Evolutionary conservation across 37 sponge, comb jelly and placozoan genomes (phyloP).

Genomic region (Ephydatia muelleri): DNA sequence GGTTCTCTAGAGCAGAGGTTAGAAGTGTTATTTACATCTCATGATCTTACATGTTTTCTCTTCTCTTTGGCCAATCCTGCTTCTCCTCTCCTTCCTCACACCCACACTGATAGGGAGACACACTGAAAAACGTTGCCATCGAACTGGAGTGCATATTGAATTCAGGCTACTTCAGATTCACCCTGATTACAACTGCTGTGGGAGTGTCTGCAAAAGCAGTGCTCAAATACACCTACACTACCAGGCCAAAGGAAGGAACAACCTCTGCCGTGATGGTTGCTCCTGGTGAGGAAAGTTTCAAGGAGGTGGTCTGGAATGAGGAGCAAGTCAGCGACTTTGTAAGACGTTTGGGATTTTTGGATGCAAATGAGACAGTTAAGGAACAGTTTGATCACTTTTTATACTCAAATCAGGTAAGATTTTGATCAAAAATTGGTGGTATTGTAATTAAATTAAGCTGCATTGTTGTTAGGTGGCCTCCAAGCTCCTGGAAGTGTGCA

Average conservation of each 20-base stretch:
- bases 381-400: neutral
- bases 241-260: neutral
- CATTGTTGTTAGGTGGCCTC: constrained; percentile 38
- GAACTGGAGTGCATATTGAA: constrained; percentile 71
- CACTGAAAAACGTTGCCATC: constrained; percentile 69
- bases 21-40: neutral
- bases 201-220: neutral
- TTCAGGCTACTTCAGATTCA: constrained; percentile 69
- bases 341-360: constrained; percentile 85
- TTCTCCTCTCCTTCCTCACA: neutral
- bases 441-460: neutral
- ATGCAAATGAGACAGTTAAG: neutral
- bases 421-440: neutral
- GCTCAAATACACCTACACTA: neutral
- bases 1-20: constrained; percentile 57
- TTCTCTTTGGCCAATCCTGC: neutral
- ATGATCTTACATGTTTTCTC: neutral
- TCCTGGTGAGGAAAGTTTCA: neutral
- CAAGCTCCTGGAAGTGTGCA: constrained; percentile 57
- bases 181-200: constrained; percentile 13
- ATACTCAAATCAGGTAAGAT: neutral
- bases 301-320: constrained; percentile 46
- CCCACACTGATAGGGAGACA: constrained; percentile 67
- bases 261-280: neutral
- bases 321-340: constrained; percentile 88